phyloP scores from a whole-genome alignment of 2,113 vertebrate genomes.

The Serilophus lunatus region DNA sequence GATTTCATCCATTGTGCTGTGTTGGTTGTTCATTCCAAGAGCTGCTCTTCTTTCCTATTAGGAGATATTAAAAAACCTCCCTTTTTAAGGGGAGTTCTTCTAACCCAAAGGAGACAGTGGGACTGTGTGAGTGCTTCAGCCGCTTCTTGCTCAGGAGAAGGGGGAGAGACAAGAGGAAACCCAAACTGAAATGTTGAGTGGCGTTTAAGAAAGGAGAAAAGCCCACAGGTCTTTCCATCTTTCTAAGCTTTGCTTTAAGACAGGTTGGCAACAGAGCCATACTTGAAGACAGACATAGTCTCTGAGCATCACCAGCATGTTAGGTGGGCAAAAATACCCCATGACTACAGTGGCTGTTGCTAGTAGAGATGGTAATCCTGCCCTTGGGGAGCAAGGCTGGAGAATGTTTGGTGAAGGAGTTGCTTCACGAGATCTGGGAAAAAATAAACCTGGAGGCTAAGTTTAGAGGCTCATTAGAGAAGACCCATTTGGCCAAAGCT shows the following conservation, averaged over 20 bases:
- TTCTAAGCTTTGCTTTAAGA: background rate
- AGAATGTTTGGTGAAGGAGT: background rate
- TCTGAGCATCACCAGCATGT: background rate
- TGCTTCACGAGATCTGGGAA: background rate
- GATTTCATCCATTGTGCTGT: background rate
- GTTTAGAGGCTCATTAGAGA: background rate
- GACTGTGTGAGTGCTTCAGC: background rate
- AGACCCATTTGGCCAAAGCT: background rate
- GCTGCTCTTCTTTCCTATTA: background rate
- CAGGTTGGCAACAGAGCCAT: fast-evolving
- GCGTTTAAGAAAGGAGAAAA: background rate
- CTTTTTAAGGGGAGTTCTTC: background rate
- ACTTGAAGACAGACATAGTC: background rate
- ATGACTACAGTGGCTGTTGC: background rate
- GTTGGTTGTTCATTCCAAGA: background rate
- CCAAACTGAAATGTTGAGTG: background rate
- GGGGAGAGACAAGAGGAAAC: background rate
- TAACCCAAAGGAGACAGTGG: background rate
- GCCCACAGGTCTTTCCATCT: background rate
- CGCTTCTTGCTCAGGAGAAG: background rate
- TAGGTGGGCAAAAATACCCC: background rate
- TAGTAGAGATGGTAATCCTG: background rate
- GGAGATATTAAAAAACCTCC: fast-evolving
- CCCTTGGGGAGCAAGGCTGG: background rate
- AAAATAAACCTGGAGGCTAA: background rate